phyloP scores from a whole-genome alignment of 2,113 vertebrate species.

The Sander vitreus region DNA sequence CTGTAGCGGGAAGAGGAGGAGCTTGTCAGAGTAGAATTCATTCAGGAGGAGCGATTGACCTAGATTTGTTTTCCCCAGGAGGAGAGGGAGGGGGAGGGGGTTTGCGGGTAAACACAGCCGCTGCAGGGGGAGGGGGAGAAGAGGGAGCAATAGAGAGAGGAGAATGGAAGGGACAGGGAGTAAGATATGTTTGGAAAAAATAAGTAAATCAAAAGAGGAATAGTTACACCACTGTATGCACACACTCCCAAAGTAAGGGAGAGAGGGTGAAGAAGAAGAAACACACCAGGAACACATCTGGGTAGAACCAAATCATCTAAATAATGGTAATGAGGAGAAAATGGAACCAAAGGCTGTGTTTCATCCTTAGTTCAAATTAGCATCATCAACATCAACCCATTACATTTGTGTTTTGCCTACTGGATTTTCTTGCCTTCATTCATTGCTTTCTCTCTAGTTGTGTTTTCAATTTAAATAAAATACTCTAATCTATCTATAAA shows the following conservation, averaged over 20 bases:
- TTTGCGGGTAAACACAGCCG: slow-evolving; percentile 82
- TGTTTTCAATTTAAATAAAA: not conserved
- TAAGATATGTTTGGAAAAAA: slow-evolving; percentile 56
- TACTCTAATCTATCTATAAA: not conserved
- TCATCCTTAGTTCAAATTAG: slow-evolving; percentile 1
- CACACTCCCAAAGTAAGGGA: slow-evolving; percentile 8
- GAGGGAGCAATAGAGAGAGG: slow-evolving; percentile 51
- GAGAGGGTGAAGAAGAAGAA: not conserved
- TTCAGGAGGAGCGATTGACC: slow-evolving; percentile 88
- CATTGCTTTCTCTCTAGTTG: not conserved
- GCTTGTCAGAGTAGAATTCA: slow-evolving; percentile 82
- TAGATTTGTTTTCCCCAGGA: slow-evolving; percentile 84
- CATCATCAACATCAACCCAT: slow-evolving; percentile 4
- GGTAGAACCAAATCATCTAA: not conserved
- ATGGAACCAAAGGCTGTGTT: not conserved
- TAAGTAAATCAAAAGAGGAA: slow-evolving; percentile 13
- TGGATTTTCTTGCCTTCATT: not conserved
- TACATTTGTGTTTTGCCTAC: not conserved
- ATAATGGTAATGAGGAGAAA: slow-evolving; percentile 19
- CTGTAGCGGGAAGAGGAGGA: slow-evolving; percentile 75
- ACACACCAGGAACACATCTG: slow-evolving; percentile 42
- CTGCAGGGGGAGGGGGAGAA: slow-evolving; percentile 61
- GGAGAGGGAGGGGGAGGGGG: slow-evolving; percentile 63
- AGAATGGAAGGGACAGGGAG: slow-evolving; percentile 51
- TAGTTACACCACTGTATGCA: not conserved